Evolutionary conservation across 2,113 vertebrate species (phyloP).

Genomic region (Cheilinus undulatus): DNA sequence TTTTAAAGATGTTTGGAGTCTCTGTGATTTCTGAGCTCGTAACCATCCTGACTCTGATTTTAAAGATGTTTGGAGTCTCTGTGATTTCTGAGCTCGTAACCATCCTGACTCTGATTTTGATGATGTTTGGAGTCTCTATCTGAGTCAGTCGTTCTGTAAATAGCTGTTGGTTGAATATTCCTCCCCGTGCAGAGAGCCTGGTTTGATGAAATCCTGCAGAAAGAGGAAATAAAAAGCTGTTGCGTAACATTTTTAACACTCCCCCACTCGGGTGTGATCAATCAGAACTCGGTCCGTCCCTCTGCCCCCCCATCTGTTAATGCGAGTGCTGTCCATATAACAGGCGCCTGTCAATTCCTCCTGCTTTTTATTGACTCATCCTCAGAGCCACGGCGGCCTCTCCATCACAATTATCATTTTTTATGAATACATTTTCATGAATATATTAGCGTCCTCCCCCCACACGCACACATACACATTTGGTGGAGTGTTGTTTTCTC

Average conservation of each 20-base stretch:
- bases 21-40: too few species aligned
- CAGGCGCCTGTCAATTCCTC: constrained; percentile 80
- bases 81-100: background rate
- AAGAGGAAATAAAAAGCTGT: constrained; percentile 59
- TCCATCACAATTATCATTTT: constrained; percentile 81
- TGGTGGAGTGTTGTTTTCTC: constrained; percentile 84
- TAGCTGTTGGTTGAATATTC: too few species aligned
- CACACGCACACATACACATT: constrained; percentile 70
- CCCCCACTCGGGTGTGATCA: constrained; percentile 73
- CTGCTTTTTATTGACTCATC: constrained; percentile 84
- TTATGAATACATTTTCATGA: constrained; percentile 85
- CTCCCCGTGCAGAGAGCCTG: constrained; percentile 7
- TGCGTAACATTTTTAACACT: constrained; percentile 78
- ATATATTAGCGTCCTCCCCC: constrained; percentile 81
- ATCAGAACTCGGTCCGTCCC: constrained; percentile 73
- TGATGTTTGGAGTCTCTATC: too few species aligned
- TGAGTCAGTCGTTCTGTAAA: too few species aligned
- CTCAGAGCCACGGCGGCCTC: constrained; percentile 66
- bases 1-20: too few species aligned
- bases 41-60: too few species aligned
- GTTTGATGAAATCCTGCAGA: constrained; percentile 31
- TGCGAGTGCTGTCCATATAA: constrained; percentile 76
- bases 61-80: too few species aligned
- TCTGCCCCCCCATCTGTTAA: constrained; percentile 82
- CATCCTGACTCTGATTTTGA: too few species aligned